A percentile compares a stretch with the other conserved stretches of the same genome.
These are phyloP conservation scores for Scylla paramamosain DNA, from an alignment of 1,140 invertebrate species.

Conservation along the genomic window DNA sequence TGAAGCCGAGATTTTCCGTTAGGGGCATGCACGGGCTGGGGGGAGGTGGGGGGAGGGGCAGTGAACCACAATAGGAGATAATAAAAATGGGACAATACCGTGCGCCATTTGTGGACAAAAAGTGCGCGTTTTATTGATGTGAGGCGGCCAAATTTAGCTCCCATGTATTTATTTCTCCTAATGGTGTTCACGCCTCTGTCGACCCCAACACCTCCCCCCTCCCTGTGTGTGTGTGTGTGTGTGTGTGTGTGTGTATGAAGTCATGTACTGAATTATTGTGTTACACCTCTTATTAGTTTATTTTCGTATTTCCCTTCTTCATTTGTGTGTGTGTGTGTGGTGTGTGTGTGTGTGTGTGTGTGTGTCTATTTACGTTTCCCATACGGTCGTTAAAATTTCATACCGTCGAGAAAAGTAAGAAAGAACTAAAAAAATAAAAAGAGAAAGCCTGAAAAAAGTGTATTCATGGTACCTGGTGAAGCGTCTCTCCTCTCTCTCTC, in stretches of 20 bases:
- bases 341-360: not conserved
- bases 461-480: not conserved
- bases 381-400: not conserved
- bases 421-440: not conserved
- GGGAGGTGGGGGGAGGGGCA: not conserved
- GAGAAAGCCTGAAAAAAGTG: not conserved
- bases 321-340: too few species aligned
- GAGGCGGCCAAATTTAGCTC: not conserved
- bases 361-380: not conserved
- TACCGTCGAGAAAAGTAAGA: not conserved
- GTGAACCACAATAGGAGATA: not conserved
- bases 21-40: not conserved
- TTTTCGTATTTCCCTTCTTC: too few species aligned
- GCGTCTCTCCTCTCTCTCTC: not conserved
- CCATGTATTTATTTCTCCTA: not conserved
- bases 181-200: not conserved
- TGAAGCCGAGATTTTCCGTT: not conserved
- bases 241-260: not conserved
- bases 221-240: not conserved
- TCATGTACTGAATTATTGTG: too few species aligned
- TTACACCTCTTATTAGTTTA: too few species aligned
- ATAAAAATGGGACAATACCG: not conserved
- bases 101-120: conserved; percentile 1
- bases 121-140: not conserved
- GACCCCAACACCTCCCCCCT: not conserved